Evolutionary conservation across 2,113 vertebrate species (phyloP).

Genomic region (Speoplatyrhinus poulsoni): DNA sequence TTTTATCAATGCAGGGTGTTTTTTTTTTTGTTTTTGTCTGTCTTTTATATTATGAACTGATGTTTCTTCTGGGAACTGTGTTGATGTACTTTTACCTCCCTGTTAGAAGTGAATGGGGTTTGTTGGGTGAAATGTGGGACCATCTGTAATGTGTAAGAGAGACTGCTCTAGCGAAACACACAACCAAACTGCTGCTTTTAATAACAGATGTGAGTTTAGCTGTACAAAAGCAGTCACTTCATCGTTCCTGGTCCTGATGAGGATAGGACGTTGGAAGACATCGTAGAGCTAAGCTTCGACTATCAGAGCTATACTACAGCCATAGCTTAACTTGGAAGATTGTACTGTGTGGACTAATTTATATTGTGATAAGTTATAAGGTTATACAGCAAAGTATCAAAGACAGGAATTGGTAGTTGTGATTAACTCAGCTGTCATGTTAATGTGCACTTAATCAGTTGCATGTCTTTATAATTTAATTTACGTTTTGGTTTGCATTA

Average conservation of each 20-base stretch:
- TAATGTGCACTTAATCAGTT: constrained; percentile 24
- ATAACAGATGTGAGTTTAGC: not conserved
- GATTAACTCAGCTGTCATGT: constrained; percentile 21
- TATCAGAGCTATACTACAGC: constrained; percentile 28
- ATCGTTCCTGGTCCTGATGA: constrained; percentile 34
- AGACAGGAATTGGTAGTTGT: not conserved
- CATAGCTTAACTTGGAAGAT: constrained; percentile 26
- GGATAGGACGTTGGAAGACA: constrained; percentile 24
- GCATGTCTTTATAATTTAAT: constrained; percentile 34
- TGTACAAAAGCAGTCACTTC: too few relatives aligned
- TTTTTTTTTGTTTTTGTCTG: constrained; percentile 26
- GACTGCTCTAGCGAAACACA: not conserved
- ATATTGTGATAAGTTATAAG: constrained; percentile 34
- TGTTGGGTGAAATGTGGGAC: constrained; percentile 38
- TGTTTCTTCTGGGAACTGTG: constrained; percentile 23
- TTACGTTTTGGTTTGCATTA: constrained; percentile 42
- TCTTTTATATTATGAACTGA: not conserved
- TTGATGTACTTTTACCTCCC: not conserved
- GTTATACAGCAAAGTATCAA: constrained; percentile 4
- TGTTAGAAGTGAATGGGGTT: not conserved
- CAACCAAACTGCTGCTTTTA: not conserved
- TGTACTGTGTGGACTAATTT: constrained; percentile 20
- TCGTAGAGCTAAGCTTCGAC: not conserved
- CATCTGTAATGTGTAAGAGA: constrained; percentile 24
- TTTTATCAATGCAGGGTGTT: not conserved